Evolutionary conservation across 2,113 vertebrate genomes (phyloP).

Genomic region (Aegithalos caudatus): DNA sequence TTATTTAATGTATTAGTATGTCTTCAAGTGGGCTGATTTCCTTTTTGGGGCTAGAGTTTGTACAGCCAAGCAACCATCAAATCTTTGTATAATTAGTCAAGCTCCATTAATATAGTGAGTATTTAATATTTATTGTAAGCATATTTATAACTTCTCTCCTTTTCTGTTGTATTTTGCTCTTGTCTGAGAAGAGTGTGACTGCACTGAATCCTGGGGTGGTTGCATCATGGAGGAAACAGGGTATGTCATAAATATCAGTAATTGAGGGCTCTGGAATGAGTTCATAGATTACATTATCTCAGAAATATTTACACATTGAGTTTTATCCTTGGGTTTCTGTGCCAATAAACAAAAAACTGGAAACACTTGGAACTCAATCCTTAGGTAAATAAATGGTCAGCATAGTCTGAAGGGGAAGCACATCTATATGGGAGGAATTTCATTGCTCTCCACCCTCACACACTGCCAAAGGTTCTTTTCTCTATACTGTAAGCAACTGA

Average conservation of each 20-base stretch:
- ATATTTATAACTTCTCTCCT: conserved; percentile 42
- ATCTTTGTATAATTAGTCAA: not conserved
- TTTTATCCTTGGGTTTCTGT: not conserved
- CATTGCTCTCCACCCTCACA: not conserved
- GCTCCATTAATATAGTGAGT: not conserved
- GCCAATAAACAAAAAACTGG: not conserved
- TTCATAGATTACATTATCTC: not conserved
- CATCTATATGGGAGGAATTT: not conserved
- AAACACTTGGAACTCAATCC: not conserved
- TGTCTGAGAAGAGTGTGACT: conserved; percentile 87
- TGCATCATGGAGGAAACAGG: conserved; percentile 97
- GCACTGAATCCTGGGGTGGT: conserved; percentile 85
- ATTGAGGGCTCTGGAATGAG: not conserved
- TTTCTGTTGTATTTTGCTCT: conserved; percentile 41
- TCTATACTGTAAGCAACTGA: not conserved
- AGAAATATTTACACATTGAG: not conserved
- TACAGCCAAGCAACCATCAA: not conserved
- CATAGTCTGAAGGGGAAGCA: not conserved
- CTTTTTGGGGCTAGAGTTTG: not conserved
- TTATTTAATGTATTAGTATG: not conserved
- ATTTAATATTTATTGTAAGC: not conserved
- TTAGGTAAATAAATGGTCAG: not conserved
- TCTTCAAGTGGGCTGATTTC: not conserved
- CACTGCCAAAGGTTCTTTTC: not conserved
- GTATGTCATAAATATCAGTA: conserved; percentile 68